Conservation (phyloP, 2,797 vertebrate genomes). For the Hypotaenidia okinawae region DNA sequence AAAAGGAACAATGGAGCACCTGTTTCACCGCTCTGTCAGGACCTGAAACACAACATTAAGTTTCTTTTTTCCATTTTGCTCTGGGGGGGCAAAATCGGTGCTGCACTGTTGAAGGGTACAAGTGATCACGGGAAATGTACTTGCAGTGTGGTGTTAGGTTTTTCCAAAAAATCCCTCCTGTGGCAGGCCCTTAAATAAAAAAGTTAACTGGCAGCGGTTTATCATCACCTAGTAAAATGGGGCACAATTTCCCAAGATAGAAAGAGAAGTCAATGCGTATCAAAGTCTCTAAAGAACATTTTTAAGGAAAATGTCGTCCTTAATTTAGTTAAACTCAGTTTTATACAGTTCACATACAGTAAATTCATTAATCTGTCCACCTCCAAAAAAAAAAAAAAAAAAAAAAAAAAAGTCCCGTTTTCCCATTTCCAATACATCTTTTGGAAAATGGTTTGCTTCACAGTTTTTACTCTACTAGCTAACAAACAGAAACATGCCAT, state of each 20-base stretch:
- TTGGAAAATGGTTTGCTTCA: neutral
- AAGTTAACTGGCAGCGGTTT: neutral
- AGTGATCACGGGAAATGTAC: neutral
- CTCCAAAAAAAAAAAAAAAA: neutral
- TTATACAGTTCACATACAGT: neutral
- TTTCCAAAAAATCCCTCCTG: neutral
- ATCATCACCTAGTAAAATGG: slow-evolving; percentile 17
- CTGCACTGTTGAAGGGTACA: neutral
- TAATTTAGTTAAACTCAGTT: neutral
- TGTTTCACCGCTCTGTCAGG: neutral
- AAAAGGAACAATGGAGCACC: neutral
- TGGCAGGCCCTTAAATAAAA: neutral
- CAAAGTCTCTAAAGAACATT: neutral
- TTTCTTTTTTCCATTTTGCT: neutral
- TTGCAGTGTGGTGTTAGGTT: neutral
- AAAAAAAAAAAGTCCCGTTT: neutral
- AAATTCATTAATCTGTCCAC: neutral
- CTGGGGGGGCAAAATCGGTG: neutral
- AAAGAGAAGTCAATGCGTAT: neutral
- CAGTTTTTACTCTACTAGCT: neutral
- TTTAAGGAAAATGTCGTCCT: neutral
- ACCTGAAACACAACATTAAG: neutral
- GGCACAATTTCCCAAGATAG: neutral
- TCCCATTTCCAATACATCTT: neutral
- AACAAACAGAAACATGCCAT: neutral